phyloP scores from a whole-genome alignment of 2,113 vertebrate genomes.

The Octodon degus region DNA sequence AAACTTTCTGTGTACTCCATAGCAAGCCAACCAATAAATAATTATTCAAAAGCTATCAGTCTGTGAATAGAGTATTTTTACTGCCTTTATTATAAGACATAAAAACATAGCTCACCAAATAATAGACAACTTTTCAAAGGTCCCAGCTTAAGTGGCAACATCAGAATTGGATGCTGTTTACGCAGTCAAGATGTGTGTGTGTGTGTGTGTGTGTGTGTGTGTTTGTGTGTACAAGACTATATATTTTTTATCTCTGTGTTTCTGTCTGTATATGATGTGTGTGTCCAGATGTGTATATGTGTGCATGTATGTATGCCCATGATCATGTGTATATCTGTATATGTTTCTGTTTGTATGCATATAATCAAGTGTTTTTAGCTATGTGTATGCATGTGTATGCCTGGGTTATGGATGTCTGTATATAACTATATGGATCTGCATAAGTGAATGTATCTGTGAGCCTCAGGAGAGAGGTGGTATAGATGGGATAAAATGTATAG shows the following conservation, averaged over 20 bases:
- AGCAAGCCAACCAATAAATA: not conserved
- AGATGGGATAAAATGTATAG: not conserved
- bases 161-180: not conserved
- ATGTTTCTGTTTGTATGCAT: not conserved
- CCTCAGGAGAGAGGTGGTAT: not conserved
- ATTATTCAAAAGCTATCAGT: not conserved
- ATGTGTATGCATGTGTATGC: not conserved
- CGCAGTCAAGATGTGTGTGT: not conserved
- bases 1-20: not conserved
- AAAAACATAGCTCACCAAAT: not conserved
- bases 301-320: not conserved
- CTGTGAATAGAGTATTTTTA: not conserved
- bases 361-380: not conserved
- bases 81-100: slow-evolving; percentile 21
- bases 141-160: slow-evolving; percentile 1
- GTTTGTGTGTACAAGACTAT: not conserved
- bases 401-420: not conserved
- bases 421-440: not conserved
- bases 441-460: not conserved
- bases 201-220: not conserved
- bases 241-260: not conserved
- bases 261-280: not conserved
- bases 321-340: not conserved
- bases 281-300: not conserved
- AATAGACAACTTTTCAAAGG: not conserved